Conservation (phyloP, 1,140 invertebrate genomes). For the Scaptomyza montana region DNA sequence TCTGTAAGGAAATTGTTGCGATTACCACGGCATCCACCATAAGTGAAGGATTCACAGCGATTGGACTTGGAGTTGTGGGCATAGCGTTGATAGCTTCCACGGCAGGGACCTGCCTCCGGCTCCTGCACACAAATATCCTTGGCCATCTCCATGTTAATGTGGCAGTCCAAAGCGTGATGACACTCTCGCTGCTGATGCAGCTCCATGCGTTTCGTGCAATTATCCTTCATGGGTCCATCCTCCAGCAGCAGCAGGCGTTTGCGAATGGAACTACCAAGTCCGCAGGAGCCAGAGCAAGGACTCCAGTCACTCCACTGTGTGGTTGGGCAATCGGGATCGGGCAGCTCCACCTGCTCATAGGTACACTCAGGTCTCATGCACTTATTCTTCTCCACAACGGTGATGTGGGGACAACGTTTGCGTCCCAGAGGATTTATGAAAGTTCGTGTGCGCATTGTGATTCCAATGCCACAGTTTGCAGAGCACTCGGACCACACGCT, state of each 20-base stretch:
- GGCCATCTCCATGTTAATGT: slow-evolving; percentile 89
- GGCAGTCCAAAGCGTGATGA: slow-evolving; percentile 87
- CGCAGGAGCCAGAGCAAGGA: slow-evolving; percentile 88
- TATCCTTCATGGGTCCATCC: slow-evolving; percentile 85
- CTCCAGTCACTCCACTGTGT: slow-evolving; percentile 90
- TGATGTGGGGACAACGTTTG: slow-evolving; percentile 90
- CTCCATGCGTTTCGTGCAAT: slow-evolving; percentile 87
- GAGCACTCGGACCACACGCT: slow-evolving; percentile 92
- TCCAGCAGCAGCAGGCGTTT: slow-evolving; percentile 88
- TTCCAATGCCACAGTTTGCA: slow-evolving; percentile 91
- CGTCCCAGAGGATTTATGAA: slow-evolving; percentile 90
- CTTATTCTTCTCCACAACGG: slow-evolving; percentile 89
- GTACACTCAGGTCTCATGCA: slow-evolving; percentile 89
- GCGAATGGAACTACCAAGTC: slow-evolving; percentile 88
- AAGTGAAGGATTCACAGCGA: slow-evolving; percentile 92
- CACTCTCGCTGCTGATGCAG: slow-evolving; percentile 88
- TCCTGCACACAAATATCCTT: slow-evolving; percentile 92
- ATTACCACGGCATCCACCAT: slow-evolving; percentile 95
- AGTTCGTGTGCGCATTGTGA: slow-evolving; percentile 88
- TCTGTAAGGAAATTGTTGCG: slow-evolving; percentile 93
- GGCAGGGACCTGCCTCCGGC: slow-evolving; percentile 91
- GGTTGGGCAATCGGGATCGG: slow-evolving; percentile 87
- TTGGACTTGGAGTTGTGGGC: slow-evolving; percentile 89
- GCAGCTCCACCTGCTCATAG: slow-evolving; percentile 84
- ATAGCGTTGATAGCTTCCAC: slow-evolving; percentile 92